Conservation (phyloP, 1,140 invertebrate genomes). For the Delia radicum region DNA sequence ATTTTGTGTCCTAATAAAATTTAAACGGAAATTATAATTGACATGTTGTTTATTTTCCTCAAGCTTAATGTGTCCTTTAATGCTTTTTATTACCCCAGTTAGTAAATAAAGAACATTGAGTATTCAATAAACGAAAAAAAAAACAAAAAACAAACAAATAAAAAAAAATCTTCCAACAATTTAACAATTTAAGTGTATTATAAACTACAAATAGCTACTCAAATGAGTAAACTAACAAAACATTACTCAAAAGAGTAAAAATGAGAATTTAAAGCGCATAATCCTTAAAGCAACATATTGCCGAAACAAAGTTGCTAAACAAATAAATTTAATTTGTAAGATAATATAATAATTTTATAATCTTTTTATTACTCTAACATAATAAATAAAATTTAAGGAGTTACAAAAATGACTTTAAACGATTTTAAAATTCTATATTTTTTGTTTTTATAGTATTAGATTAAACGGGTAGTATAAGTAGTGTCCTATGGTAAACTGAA, state of each 20-base stretch:
- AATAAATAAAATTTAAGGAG: too few species aligned
- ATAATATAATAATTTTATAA: conserved; percentile 4
- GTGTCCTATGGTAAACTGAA: too few species aligned
- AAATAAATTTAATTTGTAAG: not conserved
- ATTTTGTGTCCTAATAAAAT: conserved; percentile 7
- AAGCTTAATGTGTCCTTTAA: conserved; percentile 16
- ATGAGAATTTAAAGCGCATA: conserved; percentile 3
- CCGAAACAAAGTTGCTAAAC: conserved; percentile 7
- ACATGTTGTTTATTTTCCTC: conserved; percentile 16
- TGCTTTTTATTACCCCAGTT: conserved; percentile 15
- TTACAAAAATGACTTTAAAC: too few species aligned
- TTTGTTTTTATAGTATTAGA: too few species aligned
- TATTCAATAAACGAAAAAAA: too few species aligned
- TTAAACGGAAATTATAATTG: conserved; percentile 23
- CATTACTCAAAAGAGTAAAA: not conserved
- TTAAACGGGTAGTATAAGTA: too few species aligned
- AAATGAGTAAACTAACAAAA: not conserved
- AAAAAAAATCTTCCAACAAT: too few species aligned
- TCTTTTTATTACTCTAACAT: conserved; percentile 11
- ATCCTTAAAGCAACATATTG: conserved; percentile 11
- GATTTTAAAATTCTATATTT: too few species aligned
- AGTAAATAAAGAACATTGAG: not conserved
- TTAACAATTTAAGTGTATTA: conserved; percentile 6
- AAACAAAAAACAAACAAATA: not conserved
- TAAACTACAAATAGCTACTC: not conserved